Percentiles rank a stretch among this genome's conserved stretches.
phyloP scores from a whole-genome alignment of 2,113 vertebrate genomes.

The Girardinichthys multiradiatus region DNA sequence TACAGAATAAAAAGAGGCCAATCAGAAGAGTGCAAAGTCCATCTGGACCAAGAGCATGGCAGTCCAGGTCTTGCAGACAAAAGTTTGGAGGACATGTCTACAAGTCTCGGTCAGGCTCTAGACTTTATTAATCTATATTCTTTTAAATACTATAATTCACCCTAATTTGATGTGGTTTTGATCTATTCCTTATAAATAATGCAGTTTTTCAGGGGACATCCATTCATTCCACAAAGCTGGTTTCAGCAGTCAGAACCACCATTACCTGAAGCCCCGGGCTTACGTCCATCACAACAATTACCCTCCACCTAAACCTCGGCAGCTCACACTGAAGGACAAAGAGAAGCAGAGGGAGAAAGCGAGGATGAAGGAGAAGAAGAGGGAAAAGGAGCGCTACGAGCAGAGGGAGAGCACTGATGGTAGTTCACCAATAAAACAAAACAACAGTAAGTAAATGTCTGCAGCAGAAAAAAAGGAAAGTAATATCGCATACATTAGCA shows the following conservation, averaged over 20 bases:
- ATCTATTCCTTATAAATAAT: conserved; percentile 13
- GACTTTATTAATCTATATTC: background rate
- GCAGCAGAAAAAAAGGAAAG: background rate
- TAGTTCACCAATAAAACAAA: conserved; percentile 26
- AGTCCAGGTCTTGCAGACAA: conserved; percentile 42
- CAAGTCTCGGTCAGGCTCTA: conserved; percentile 50
- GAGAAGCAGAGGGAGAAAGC: conserved; percentile 25
- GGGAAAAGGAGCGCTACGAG: conserved; percentile 17
- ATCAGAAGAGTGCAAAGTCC: conserved; percentile 66
- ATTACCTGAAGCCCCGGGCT: conserved; percentile 10
- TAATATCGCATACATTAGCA: background rate
- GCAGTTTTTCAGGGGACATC: conserved; percentile 56
- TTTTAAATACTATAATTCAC: background rate
- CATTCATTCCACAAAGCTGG: conserved; percentile 49
- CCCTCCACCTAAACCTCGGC: conserved; percentile 30
- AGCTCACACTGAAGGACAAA: conserved; percentile 20
- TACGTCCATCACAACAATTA: conserved; percentile 13
- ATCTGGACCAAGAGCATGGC: conserved; percentile 43
- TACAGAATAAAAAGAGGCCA: conserved; percentile 53
- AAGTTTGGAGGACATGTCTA: conserved; percentile 45
- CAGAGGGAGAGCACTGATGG: conserved; percentile 21
- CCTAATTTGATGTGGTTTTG: background rate
- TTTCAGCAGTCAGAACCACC: conserved; percentile 45
- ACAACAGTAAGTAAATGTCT: conserved; percentile 28
- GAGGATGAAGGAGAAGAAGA: conserved; percentile 1